Evolutionary conservation across 1,140 invertebrate species (phyloP).

Genomic region (Stegodyphus mimosarum): DNA sequence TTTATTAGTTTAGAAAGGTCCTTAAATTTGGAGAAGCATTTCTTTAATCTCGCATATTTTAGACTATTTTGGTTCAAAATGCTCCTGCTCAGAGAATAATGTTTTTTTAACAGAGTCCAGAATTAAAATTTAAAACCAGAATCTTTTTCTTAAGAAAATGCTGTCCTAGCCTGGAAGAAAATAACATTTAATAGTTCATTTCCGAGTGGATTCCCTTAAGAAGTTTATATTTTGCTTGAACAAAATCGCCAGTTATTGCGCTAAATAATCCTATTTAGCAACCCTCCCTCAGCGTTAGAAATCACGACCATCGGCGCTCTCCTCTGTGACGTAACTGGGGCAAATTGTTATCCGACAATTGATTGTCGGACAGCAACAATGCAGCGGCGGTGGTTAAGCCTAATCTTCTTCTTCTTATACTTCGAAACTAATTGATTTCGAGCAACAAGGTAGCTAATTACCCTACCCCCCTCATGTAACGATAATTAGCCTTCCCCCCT

Average conservation of each 20-base stretch:
- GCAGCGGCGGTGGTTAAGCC: slow-evolving; percentile 32
- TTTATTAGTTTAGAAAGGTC: too few species aligned
- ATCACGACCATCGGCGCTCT: slow-evolving; percentile 4
- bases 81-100: too few species aligned
- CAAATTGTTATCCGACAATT: slow-evolving; percentile 57
- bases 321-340: slow-evolving; percentile 43
- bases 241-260: neutral
- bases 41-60: too few species aligned
- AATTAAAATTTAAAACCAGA: too few species aligned
- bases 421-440: slow-evolving; percentile 52
- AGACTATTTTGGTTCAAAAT: too few species aligned
- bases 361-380: slow-evolving; percentile 52
- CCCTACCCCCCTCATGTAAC: slow-evolving; percentile 9
- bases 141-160: too few species aligned
- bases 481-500: slow-evolving; percentile 28
- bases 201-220: too few species aligned
- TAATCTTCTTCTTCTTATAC: slow-evolving; percentile 53
- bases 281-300: neutral
- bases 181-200: too few species aligned
- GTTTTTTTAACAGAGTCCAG: too few species aligned
- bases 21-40: too few species aligned
- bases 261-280: neutral
- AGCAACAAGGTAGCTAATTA: slow-evolving; percentile 56
- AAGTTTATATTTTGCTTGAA: neutral
- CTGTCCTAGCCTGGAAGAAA: too few species aligned